Evolutionary conservation across 2,888 invertebrate species (phyloP).

Genomic region (Criorhina ranunculi): DNA sequence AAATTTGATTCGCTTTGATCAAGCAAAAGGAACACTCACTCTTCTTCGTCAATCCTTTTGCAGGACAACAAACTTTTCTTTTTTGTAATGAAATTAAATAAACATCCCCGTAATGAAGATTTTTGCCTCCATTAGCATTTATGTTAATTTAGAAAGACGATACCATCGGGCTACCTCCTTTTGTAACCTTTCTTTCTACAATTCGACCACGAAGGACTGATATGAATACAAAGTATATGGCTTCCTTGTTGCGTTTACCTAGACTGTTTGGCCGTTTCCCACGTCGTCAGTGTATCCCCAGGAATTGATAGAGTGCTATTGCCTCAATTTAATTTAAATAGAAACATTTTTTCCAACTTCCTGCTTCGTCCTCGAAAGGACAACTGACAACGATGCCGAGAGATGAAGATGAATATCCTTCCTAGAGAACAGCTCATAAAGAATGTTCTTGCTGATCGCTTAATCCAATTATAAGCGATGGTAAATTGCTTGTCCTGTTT

Average conservation of each 20-base stretch:
- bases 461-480: conserved; percentile 71
- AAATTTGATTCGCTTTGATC: conserved; percentile 56
- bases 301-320: conserved; percentile 63
- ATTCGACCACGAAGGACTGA: conserved; percentile 66
- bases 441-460: conserved; percentile 59
- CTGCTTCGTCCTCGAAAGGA: conserved; percentile 25
- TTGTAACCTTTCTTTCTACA: conserved; percentile 60
- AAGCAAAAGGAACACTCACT: conserved; percentile 18
- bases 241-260: conserved; percentile 26
- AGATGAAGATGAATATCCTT: conserved; percentile 58
- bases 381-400: conserved; percentile 9
- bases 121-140: conserved; percentile 53
- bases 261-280: conserved; percentile 42
- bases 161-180: conserved; percentile 66
- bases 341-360: conserved; percentile 48
- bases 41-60: conserved; percentile 14
- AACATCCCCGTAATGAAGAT: conserved; percentile 61
- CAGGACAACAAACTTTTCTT: conserved; percentile 44
- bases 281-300: conserved; percentile 43
- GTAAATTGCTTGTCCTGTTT: conserved; percentile 64
- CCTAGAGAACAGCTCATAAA: conserved; percentile 17
- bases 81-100: conserved; percentile 63
- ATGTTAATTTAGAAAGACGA: conserved; percentile 70
- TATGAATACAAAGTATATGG: conserved; percentile 43
- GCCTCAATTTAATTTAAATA: conserved; percentile 69